Percentiles rank a stretch among this genome's conserved stretches.
Conservation (phyloP, 2,888 invertebrate species). For the Drosophila limbata region DNA sequence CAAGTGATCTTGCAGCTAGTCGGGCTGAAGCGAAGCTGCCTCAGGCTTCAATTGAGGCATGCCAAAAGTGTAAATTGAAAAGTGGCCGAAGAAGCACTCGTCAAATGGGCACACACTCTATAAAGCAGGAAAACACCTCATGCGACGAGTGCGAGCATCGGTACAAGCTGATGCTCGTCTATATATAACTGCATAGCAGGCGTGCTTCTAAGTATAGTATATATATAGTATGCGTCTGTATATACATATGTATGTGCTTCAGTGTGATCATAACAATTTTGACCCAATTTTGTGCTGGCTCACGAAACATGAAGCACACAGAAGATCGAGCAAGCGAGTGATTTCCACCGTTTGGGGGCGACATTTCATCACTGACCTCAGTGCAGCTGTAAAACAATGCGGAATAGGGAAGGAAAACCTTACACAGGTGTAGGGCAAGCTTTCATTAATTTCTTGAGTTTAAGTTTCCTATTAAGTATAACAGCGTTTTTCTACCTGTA, state of each 20-base stretch:
- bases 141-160: slow-evolving; percentile 26
- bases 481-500: slow-evolving; percentile 2
- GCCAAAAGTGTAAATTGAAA: slow-evolving; percentile 74
- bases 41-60: slow-evolving; percentile 48
- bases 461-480: neutral
- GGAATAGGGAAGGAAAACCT: slow-evolving; percentile 46
- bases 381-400: slow-evolving; percentile 63
- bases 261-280: slow-evolving; percentile 82
- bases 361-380: slow-evolving; percentile 73
- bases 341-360: slow-evolving; percentile 30
- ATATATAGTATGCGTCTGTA: slow-evolving; percentile 24
- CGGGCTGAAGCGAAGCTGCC: slow-evolving; percentile 25
- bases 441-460: neutral
- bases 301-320: slow-evolving; percentile 66
- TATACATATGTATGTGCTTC: slow-evolving; percentile 37
- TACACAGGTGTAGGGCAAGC: slow-evolving; percentile 31
- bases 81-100: slow-evolving; percentile 56
- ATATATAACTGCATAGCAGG: slow-evolving; percentile 72
- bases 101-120: slow-evolving; percentile 70
- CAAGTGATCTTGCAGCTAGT: slow-evolving; percentile 32
- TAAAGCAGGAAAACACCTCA: slow-evolving; percentile 76
- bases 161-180: slow-evolving; percentile 38
- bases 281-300: slow-evolving; percentile 76
- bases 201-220: slow-evolving; percentile 23
- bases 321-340: slow-evolving; percentile 55